A percentile compares a stretch with the other conserved stretches of the same genome.
phyloP scores from a whole-genome alignment of 2,888 invertebrate genomes.

The Watsonalla binaria region DNA sequence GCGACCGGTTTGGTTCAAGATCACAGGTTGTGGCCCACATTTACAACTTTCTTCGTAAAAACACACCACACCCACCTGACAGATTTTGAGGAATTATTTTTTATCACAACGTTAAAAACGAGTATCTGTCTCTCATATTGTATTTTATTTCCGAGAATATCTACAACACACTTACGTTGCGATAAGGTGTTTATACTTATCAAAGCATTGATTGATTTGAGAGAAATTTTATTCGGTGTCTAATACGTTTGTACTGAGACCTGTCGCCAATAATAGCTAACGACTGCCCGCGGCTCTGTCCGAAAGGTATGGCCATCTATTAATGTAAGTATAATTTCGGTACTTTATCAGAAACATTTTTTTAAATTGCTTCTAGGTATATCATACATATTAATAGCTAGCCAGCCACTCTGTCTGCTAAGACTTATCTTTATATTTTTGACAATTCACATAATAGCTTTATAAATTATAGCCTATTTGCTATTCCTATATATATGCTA shows the following conservation, averaged over 20 bases:
- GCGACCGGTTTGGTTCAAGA: slow-evolving; percentile 54
- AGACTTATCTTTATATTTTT: too few relatives aligned
- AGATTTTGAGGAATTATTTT: slow-evolving; percentile 21
- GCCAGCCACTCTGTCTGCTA: too few relatives aligned
- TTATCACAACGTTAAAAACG: slow-evolving; percentile 3
- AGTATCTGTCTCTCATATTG: neutral
- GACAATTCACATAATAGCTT: too few relatives aligned
- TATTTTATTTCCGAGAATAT: neutral
- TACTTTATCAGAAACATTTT: too few relatives aligned
- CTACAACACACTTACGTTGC: neutral
- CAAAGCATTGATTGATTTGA: neutral
- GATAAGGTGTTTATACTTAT: neutral
- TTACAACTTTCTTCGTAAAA: slow-evolving; percentile 60
- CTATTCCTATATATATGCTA: too few relatives aligned
- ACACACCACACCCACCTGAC: slow-evolving; percentile 33
- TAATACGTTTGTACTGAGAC: neutral
- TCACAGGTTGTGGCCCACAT: slow-evolving; percentile 69
- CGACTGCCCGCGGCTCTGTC: too few relatives aligned
- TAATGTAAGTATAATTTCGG: too few relatives aligned
- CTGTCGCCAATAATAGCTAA: neutral
- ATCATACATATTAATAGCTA: too few relatives aligned
- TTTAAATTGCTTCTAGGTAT: too few relatives aligned
- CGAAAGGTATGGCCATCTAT: too few relatives aligned
- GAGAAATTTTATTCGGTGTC: neutral
- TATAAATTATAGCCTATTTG: too few relatives aligned